Evolutionary conservation across 1,140 invertebrate genomes (phyloP).

Genomic region (Leguminivora glycinivorella): DNA sequence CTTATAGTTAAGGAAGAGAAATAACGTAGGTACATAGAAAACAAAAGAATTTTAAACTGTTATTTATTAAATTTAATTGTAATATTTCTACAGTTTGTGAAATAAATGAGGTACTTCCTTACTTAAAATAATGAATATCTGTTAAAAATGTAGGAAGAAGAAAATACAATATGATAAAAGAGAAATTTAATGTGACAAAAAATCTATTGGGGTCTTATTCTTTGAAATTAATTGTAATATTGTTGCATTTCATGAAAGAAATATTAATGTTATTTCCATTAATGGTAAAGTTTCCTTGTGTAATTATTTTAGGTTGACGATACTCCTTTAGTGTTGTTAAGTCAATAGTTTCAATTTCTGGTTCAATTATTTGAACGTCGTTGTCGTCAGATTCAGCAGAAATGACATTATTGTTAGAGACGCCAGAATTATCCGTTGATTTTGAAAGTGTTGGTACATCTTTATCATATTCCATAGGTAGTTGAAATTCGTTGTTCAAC

Average conservation of each 20-base stretch:
- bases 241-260: background rate
- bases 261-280: conserved; percentile 1
- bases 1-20: too few relatives aligned
- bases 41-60: too few relatives aligned
- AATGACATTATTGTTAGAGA: background rate
- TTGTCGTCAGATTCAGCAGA: background rate
- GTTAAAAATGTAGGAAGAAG: too few relatives aligned
- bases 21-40: too few relatives aligned
- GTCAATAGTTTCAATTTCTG: background rate
- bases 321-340: background rate
- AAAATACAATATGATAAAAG: too few relatives aligned
- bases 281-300: background rate
- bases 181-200: background rate
- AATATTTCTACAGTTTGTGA: too few relatives aligned
- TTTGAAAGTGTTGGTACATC: background rate
- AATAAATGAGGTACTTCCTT: too few relatives aligned
- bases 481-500: background rate
- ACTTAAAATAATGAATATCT: too few relatives aligned
- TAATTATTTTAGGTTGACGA: background rate
- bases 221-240: conserved; percentile 11
- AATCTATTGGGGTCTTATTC: background rate
- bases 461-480: background rate
- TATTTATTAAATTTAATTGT: too few relatives aligned
- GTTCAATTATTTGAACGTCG: background rate
- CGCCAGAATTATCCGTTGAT: background rate